Percentiles rank a stretch among this genome's conserved stretches.
These are phyloP conservation scores for Lepidocolaptes lacrymiger DNA, from an alignment of 2,797 vertebrate genomes.

Conservation along the genomic window DNA sequence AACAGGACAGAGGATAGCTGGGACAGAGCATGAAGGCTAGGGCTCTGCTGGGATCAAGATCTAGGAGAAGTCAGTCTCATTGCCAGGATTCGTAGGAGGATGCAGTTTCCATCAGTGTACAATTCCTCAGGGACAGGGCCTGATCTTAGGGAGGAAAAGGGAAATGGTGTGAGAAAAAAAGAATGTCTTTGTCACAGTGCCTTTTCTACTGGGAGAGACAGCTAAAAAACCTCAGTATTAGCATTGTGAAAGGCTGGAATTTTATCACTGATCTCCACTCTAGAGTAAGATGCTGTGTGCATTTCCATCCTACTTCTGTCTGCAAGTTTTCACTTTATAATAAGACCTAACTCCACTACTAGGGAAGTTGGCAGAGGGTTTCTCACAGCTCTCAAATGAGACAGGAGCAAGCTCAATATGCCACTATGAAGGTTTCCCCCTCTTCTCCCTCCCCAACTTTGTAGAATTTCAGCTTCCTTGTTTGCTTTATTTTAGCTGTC, in stretches of 20 bases:
- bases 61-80: background rate
- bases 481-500: background rate
- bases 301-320: background rate
- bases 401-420: background rate
- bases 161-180: background rate
- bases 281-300: background rate
- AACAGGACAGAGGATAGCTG: background rate
- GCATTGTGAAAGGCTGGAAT: background rate
- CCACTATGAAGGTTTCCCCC: background rate
- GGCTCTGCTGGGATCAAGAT: background rate
- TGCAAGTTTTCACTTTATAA: constrained; percentile 14
- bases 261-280: background rate
- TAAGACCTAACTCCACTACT: background rate
- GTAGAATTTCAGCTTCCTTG: background rate
- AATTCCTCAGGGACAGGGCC: background rate
- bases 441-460: background rate
- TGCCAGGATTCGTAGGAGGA: background rate
- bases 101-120: background rate
- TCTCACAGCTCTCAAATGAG: constrained; percentile 9
- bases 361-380: constrained; percentile 6
- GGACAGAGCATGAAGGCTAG: background rate
- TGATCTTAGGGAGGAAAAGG: background rate
- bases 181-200: background rate
- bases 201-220: background rate
- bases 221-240: fast-evolving